phyloP scores from a whole-genome alignment of 1,140 invertebrate genomes.

The Ooceraea biroi region DNA sequence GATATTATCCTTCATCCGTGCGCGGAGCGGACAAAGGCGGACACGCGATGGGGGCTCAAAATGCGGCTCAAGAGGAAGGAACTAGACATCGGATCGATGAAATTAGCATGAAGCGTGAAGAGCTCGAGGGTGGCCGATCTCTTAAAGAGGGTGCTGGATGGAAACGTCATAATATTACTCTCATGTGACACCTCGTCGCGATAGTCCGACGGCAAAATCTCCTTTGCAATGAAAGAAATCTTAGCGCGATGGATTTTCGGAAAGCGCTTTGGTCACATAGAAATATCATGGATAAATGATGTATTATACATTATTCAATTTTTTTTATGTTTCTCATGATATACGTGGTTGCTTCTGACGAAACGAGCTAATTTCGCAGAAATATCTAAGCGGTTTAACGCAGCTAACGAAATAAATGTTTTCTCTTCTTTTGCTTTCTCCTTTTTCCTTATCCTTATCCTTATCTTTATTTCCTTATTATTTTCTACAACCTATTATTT shows the following conservation, averaged over 20 bases:
- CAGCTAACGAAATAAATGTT: not conserved
- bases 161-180: conserved; percentile 85
- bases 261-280: not conserved
- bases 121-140: conserved; percentile 68
- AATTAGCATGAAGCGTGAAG: conserved; percentile 83
- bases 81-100: conserved; percentile 77
- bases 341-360: not conserved
- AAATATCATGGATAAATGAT: no score
- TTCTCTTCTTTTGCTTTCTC: not conserved
- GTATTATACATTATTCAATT: not conserved
- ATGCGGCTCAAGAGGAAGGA: conserved; percentile 59
- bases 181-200: conserved; percentile 62
- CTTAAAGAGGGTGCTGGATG: conserved; percentile 76
- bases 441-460: no score
- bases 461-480: not conserved
- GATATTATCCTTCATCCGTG: conserved; percentile 58
- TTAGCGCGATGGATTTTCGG: not conserved
- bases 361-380: not conserved
- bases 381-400: conserved; percentile 7
- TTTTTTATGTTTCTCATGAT: not conserved
- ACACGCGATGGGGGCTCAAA: conserved; percentile 74
- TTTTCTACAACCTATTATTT: no score
- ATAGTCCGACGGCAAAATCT: conserved; percentile 11
- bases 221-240: not conserved
- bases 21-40: conserved; percentile 44